These are phyloP conservation scores for Uropetala carovei DNA, from an alignment of 2,888 invertebrate species.

Conservation along the genomic window DNA sequence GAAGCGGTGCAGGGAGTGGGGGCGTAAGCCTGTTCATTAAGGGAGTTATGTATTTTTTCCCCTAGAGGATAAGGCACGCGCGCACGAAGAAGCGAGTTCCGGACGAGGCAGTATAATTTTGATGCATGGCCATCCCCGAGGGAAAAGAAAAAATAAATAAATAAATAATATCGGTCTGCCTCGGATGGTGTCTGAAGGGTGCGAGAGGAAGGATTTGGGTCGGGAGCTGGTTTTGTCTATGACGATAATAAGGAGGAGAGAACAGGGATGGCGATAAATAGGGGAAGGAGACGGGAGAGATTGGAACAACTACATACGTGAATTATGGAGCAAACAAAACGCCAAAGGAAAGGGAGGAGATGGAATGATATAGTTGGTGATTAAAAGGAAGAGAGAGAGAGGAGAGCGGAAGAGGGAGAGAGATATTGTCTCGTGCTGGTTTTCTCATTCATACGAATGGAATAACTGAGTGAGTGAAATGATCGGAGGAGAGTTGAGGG, in stretches of 20 bases:
- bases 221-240: background rate
- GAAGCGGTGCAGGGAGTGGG: background rate
- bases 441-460: background rate
- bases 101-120: constrained; percentile 41
- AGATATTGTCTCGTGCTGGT: background rate
- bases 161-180: background rate
- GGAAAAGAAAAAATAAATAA: constrained; percentile 33
- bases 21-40: background rate
- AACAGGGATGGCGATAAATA: background rate
- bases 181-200: background rate
- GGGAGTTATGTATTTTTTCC: background rate
- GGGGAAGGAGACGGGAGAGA: background rate
- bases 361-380: background rate
- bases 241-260: background rate
- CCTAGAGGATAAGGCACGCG: constrained; percentile 13
- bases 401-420: background rate
- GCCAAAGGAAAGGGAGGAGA: background rate
- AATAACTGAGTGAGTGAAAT: background rate
- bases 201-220: constrained; percentile 1
- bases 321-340: constrained; percentile 45
- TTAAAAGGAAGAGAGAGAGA: constrained; percentile 14
- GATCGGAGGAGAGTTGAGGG: background rate
- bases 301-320: constrained; percentile 46
- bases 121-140: constrained; percentile 43
- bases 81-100: background rate